Evolutionary conservation across 2,797 vertebrate genomes (phyloP), one percentile per base, ranked within the genome.

Genomic region (Huso huso): DNA sequence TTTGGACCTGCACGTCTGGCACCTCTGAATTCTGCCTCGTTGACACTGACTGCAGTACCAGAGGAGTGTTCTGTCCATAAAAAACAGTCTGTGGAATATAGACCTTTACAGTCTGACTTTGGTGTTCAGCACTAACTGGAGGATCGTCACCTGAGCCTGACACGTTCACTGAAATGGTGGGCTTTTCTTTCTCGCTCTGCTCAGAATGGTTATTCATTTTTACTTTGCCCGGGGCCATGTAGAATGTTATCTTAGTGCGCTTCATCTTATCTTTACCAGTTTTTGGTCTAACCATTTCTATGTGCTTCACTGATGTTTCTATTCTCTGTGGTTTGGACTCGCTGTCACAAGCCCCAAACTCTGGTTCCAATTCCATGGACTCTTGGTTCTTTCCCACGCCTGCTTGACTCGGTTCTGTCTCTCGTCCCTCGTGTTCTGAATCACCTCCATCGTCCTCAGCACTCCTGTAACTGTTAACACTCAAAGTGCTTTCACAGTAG

Each of bases 71-170:
- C 66, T 90, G 86, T 49, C 83, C 83, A 11, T 87, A 89, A 71
- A 88, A 90, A 10, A 90, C 71, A 1, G 85, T 84, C 74, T 88
- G 88, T 7, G 86, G 86, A 6, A 85, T 80, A 6, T 83, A 78
- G 12, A 83, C 80, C 57, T 75, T 76, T 1, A 81, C 67, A 4
- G 77, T 70, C 49, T 78, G 76, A 9, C 11, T 58, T 10, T 61
- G 9, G 18, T 18, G 53, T 8, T 49, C 59, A 15, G 51, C 23
- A 2, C 49, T 37, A 15, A 55, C 66, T 49, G 8, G 15, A 13
- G 57, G 3, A 6, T 57, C 68, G 10, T 49, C 23, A 9, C 66
- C 37, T 48, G 52, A 23, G 10, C 63, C 48, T 10, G 64, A 57
- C 51, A 68, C 48, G 10, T 55, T 68, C 12, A 57, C 48, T 15